Evolutionary conservation across 2,113 vertebrate species (phyloP).

Genomic region (Hippoglossus stenolepis): DNA sequence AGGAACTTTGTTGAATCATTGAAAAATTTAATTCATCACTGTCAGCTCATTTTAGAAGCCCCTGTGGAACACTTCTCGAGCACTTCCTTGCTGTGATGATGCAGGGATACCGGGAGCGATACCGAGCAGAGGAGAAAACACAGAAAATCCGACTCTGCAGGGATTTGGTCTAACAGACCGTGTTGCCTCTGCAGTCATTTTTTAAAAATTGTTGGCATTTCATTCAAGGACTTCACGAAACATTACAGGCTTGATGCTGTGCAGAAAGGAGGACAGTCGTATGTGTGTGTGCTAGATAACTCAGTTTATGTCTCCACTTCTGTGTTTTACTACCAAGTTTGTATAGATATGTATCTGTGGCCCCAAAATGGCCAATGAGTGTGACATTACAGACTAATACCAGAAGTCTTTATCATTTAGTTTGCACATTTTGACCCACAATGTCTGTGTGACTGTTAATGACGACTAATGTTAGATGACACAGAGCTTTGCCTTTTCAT

Average conservation of each 20-base stretch:
- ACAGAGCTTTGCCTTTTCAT: neutral
- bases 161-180: neutral
- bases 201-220: neutral
- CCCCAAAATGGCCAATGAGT: no score
- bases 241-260: neutral
- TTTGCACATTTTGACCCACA: neutral
- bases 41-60: neutral
- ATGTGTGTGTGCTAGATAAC: neutral
- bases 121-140: neutral
- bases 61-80: neutral
- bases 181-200: neutral
- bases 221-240: neutral
- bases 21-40: constrained; percentile 1
- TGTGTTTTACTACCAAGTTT: neutral
- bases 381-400: no score
- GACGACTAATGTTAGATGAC: neutral
- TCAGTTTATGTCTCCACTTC: neutral
- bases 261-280: neutral
- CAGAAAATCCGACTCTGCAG: neutral
- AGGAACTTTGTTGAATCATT: constrained; percentile 14
- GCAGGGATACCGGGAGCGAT: neutral
- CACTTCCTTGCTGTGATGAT: neutral
- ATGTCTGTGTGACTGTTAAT: neutral
- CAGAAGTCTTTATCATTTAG: neutral
- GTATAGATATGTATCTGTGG: neutral